Evolutionary conservation across 2,113 vertebrate species (phyloP).

Genomic region (Rallus limicola): DNA sequence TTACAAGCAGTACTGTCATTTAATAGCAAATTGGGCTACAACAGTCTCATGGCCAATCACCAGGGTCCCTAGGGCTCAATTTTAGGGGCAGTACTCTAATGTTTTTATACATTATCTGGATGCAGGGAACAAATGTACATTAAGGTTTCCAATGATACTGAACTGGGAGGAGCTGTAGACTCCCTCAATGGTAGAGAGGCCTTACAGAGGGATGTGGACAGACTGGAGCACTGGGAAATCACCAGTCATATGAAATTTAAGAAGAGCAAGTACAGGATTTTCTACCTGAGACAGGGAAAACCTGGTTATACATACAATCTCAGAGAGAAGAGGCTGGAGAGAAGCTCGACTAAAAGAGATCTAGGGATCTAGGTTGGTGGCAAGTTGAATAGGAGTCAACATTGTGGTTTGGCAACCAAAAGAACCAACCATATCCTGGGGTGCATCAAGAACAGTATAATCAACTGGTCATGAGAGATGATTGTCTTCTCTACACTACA

Average conservation of each 20-base stretch:
- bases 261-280: background rate
- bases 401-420: background rate
- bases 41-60: background rate
- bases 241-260: background rate
- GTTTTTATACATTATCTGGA: background rate
- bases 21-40: background rate
- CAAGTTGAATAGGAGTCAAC: background rate
- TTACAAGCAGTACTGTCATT: background rate
- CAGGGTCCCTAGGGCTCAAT: background rate
- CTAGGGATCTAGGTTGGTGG: too few species aligned
- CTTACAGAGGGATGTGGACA: background rate
- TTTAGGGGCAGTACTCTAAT: background rate
- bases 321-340: background rate
- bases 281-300: too few species aligned
- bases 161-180: background rate
- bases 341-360: background rate
- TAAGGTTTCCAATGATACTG: background rate
- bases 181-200: rapidly evolving
- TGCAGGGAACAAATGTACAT: background rate
- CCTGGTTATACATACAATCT: background rate
- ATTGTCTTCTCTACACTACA: too few species aligned
- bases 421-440: background rate
- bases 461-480: too few species aligned
- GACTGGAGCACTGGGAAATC: background rate
- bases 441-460: too few species aligned